Evolutionary conservation across 1,140 invertebrate species (phyloP).

Genomic region (Agrilus planipennis): DNA sequence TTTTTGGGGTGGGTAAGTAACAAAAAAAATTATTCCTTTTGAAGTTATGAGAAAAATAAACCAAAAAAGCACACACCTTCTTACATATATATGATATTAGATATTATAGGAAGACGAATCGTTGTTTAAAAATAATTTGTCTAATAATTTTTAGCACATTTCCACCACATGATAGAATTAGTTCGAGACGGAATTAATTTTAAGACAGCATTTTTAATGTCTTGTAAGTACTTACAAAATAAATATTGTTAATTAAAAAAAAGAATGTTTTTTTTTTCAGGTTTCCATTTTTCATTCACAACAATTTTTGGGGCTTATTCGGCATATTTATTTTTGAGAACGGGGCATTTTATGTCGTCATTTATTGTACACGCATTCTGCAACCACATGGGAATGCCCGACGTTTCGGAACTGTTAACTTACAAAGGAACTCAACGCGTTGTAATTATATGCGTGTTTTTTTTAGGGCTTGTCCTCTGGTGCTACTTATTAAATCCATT

Average conservation of each 20-base stretch:
- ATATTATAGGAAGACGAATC: background rate
- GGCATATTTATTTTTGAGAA: slow-evolving; percentile 73
- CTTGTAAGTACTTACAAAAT: slow-evolving; percentile 42
- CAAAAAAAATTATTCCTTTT: background rate
- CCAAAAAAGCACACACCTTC: background rate
- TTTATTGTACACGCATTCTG: slow-evolving; percentile 86
- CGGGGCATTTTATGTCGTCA: slow-evolving; percentile 79
- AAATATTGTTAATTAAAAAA: background rate
- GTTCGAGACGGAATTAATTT: slow-evolving; percentile 55
- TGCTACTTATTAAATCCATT: slow-evolving; percentile 61
- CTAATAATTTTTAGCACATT: slow-evolving; percentile 56
- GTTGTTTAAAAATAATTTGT: background rate
- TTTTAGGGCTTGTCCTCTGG: slow-evolving; percentile 69
- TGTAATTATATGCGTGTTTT: slow-evolving; percentile 51
- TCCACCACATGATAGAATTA: slow-evolving; percentile 82
- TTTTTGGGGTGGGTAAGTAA: slow-evolving; percentile 75
- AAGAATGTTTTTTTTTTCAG: slow-evolving; percentile 36
- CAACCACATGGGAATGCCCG: slow-evolving; percentile 93
- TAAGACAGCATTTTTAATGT: slow-evolving; percentile 52
- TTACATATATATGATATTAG: background rate
- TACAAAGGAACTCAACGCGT: slow-evolving; percentile 53
- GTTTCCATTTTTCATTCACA: slow-evolving; percentile 84
- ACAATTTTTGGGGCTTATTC: slow-evolving; percentile 90
- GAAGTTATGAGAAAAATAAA: background rate
- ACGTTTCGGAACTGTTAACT: slow-evolving; percentile 63